Evolutionary conservation across 2,113 vertebrate genomes (phyloP).

Genomic region (Lepus europaeus): DNA sequence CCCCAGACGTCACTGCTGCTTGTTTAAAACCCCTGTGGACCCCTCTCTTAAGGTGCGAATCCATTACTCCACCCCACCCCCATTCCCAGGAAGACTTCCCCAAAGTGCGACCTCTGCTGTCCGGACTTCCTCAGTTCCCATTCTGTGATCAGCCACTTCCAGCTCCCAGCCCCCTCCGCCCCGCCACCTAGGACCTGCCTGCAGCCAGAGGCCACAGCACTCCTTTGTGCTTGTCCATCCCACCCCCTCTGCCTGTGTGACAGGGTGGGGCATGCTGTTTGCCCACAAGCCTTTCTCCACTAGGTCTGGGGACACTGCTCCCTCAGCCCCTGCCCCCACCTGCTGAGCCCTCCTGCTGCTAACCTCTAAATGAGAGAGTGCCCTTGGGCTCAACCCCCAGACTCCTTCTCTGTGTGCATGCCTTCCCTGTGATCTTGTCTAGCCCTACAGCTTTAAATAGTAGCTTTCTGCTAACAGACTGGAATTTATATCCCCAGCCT

Average conservation of each 20-base stretch:
- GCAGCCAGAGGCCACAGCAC: not conserved
- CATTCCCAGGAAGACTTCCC: not conserved
- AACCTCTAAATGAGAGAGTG: not conserved
- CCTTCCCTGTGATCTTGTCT: not conserved
- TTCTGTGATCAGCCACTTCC: not conserved
- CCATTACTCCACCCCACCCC: too few relatives aligned
- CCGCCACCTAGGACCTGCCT: not conserved
- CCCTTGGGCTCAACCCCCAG: not conserved
- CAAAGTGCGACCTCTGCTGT: not conserved
- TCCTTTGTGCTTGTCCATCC: not conserved
- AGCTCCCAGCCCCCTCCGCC: not conserved
- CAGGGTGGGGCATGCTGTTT: not conserved
- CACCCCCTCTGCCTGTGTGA: not conserved
- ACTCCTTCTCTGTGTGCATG: not conserved
- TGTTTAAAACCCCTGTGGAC: slow-evolving; percentile 14
- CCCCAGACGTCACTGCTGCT: not conserved
- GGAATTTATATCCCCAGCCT: not conserved
- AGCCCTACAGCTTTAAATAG: not conserved
- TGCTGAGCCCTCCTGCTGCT: not conserved
- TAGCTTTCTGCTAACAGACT: not conserved
- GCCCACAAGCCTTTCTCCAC: not conserved
- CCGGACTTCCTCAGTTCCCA: not conserved
- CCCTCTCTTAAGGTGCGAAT: too few relatives aligned
- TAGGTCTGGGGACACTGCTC: not conserved
- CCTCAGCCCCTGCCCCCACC: not conserved